Evolutionary conservation across 2,797 vertebrate genomes (phyloP).

Genomic region (Neoniphon sammara): DNA sequence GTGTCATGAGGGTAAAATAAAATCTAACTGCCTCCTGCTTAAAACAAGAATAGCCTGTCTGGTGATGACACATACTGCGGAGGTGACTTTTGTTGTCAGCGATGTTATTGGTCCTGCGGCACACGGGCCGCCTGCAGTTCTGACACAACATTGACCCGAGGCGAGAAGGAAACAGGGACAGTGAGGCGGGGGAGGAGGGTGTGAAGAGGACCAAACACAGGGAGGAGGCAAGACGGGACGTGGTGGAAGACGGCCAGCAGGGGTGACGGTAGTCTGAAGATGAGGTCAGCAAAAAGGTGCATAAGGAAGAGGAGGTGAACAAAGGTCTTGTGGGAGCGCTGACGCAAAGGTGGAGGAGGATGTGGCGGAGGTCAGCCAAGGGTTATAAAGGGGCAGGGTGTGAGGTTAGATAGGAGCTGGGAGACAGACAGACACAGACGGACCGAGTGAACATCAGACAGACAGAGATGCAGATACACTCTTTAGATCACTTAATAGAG

Average conservation of each 20-base stretch:
- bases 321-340: neutral
- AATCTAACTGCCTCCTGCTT: conserved; percentile 9
- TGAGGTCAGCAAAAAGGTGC: neutral
- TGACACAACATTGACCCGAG: conserved; percentile 42
- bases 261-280: neutral
- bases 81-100: conserved; percentile 68
- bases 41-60: conserved; percentile 51
- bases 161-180: conserved; percentile 20
- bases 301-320: neutral
- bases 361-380: neutral
- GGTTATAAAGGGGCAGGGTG: neutral
- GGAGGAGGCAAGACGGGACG: neutral
- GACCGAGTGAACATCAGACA: too few relatives aligned
- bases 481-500: conserved; percentile 4
- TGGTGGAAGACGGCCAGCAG: neutral
- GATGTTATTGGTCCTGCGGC: conserved; percentile 24
- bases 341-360: neutral
- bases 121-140: conserved; percentile 32
- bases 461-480: conserved; percentile 7
- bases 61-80: conserved; percentile 46
- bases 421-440: neutral
- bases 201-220: neutral
- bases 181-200: neutral
- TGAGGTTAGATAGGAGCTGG: neutral
- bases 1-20: neutral